phyloP scores from a whole-genome alignment of 2,888 invertebrate genomes.

The Chrysolina haemoptera region DNA sequence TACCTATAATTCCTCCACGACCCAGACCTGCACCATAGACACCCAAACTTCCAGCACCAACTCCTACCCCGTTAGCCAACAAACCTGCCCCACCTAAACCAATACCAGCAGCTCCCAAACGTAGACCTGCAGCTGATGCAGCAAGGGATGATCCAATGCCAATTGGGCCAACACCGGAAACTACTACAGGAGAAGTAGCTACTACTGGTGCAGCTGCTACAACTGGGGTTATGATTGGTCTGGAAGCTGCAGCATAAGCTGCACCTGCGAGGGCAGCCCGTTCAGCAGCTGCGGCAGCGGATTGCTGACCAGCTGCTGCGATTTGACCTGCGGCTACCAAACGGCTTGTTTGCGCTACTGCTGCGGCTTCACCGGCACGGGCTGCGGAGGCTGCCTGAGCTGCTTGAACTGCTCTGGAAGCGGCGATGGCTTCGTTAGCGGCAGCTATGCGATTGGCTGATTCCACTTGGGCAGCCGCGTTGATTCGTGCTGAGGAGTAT shows the following conservation, averaged over 20 bases:
- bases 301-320: constrained; percentile 36
- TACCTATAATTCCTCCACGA: constrained; percentile 35
- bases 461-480: constrained; percentile 39
- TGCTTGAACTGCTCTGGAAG: constrained; percentile 29
- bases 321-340: constrained; percentile 39
- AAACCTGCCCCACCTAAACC: constrained; percentile 1
- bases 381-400: constrained; percentile 36
- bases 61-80: constrained; percentile 33
- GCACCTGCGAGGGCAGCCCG: constrained; percentile 21
- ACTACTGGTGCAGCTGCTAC: constrained; percentile 25
- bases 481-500: constrained; percentile 36
- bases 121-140: constrained; percentile 19
- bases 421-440: constrained; percentile 36
- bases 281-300: constrained; percentile 30
- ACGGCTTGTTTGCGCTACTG: constrained; percentile 41
- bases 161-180: constrained; percentile 5
- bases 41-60: constrained; percentile 30
- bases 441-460: constrained; percentile 37
- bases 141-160: constrained; percentile 4
- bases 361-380: constrained; percentile 37
- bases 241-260: constrained; percentile 24
- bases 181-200: constrained; percentile 35
- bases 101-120: constrained; percentile 26
- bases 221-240: constrained; percentile 25
- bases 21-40: constrained; percentile 45